These are phyloP conservation scores for Gallinago undulata DNA, from an alignment of 2,113 vertebrate genomes.

Conservation along the genomic window DNA sequence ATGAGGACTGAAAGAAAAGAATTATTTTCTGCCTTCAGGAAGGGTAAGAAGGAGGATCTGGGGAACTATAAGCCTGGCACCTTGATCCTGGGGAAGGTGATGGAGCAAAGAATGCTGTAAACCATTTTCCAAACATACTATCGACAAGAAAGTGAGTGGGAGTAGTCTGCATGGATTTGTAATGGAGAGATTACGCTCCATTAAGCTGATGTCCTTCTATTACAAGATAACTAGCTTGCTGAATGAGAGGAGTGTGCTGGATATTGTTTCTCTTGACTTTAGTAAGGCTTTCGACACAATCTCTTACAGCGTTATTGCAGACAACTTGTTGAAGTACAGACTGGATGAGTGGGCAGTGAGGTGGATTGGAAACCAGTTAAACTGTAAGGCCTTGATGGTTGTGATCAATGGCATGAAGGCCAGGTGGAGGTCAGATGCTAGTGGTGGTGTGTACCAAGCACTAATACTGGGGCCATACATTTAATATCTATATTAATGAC, in stretches of 20 bases:
- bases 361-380: neutral
- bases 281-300: neutral
- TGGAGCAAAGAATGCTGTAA: neutral
- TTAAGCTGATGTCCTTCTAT: neutral
- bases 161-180: neutral
- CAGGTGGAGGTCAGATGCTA: neutral
- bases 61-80: neutral
- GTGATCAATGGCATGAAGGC: rapidly evolving
- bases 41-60: neutral
- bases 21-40: neutral
- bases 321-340: neutral
- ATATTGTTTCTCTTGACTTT: neutral
- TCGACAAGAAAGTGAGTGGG: rapidly evolving
- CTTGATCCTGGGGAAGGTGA: neutral
- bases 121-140: neutral
- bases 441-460: neutral
- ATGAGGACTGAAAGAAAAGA: neutral
- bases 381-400: neutral
- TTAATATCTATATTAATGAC: neutral
- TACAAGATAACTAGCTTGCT: neutral
- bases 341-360: neutral
- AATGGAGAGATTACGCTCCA: neutral
- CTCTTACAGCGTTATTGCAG: neutral
- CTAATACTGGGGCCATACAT: neutral
- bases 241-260: neutral